phyloP scores from a whole-genome alignment of 2,888 invertebrate genomes.

The Catocala fraxini region DNA sequence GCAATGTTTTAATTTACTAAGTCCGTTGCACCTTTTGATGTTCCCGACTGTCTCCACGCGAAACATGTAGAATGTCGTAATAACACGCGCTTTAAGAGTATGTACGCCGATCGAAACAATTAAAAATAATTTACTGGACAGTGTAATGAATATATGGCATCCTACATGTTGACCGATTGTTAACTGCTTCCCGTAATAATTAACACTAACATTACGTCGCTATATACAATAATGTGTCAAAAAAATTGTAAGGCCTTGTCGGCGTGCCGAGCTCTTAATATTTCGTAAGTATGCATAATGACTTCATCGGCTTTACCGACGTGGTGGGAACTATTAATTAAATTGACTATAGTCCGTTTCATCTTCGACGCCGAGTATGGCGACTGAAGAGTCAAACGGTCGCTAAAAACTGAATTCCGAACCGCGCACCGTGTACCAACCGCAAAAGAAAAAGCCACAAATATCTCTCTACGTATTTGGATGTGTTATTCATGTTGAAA shows the following conservation, averaged over 20 bases:
- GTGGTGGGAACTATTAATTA: slow-evolving; percentile 74
- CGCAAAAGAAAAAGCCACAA: slow-evolving; percentile 67
- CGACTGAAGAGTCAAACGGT: slow-evolving; percentile 61
- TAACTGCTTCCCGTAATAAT: slow-evolving; percentile 39
- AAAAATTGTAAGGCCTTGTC: slow-evolving; percentile 42
- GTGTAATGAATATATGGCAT: slow-evolving; percentile 43
- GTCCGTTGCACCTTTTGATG: slow-evolving; percentile 69
- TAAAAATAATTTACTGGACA: slow-evolving; percentile 43
- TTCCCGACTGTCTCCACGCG: slow-evolving; percentile 76
- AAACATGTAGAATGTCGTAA: slow-evolving; percentile 58
- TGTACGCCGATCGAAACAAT: slow-evolving; percentile 43
- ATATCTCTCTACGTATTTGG: slow-evolving; percentile 64
- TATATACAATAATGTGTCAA: slow-evolving; percentile 47
- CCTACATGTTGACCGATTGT: slow-evolving; percentile 45
- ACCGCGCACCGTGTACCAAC: slow-evolving; percentile 60
- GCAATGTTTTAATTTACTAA: slow-evolving; percentile 85
- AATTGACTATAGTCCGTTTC: slow-evolving; percentile 66
- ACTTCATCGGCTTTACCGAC: slow-evolving; percentile 68
- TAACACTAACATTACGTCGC: slow-evolving; percentile 44
- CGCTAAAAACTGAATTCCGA: slow-evolving; percentile 77
- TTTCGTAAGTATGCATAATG: slow-evolving; percentile 75
- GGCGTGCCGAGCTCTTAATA: slow-evolving; percentile 54
- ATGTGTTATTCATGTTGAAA: slow-evolving; percentile 63
- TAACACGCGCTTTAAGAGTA: slow-evolving; percentile 38
- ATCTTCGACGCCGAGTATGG: slow-evolving; percentile 71